Base-by-base conservation (phyloP, 2,797 vertebrate genomes). In the Acanthornis magna region DNA sequence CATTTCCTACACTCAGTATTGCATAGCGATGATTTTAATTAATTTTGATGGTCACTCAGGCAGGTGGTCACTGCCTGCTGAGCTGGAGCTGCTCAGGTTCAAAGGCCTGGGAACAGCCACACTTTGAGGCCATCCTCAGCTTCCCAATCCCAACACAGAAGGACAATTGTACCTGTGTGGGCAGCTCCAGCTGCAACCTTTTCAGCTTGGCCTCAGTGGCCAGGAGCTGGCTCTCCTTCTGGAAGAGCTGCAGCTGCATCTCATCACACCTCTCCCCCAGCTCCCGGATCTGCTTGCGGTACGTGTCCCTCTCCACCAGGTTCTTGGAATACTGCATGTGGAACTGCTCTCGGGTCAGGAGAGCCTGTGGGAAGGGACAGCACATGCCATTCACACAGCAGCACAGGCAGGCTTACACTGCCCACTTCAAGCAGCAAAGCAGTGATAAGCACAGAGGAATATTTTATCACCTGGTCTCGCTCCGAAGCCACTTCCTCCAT, bases 401-500 rank as follows among this genome's bases (percentile, higher is more conserved):
- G 57, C 8, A 23, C n/a, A 1, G 4, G 16, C 48, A 83, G 61
- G 45, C 8, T 63, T 58, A 43, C 12, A 4, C 3, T 3, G 66
- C 54, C 38, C 9, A 4, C 51, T 71, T 16, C 25, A 25, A 47
- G 58, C 75, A 82, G 67, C 3, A 3, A n/a, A 54, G 62, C 36
- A 42, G 81, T 13, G 70, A 63, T 32, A 16, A 45, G 38, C 29
- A 22, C 51, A 9, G 9, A 84, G 68, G 51, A 36, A 30, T 17
- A 17, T 29, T 48, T 65, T 40, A 45, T 85, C 73, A 99, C 99
- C 99, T 98, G 98, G 96, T 99, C 98, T 88, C 99, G 97, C 96
- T 99, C 99, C 2, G 73, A 84, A 85, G 98, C 98, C 51, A 99
- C 98, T 95, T 99, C 99, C 73, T 99, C 98, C 98, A 99, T 97